phyloP scores from a whole-genome alignment of 2,888 invertebrate species.

The Pollenia labialis region DNA sequence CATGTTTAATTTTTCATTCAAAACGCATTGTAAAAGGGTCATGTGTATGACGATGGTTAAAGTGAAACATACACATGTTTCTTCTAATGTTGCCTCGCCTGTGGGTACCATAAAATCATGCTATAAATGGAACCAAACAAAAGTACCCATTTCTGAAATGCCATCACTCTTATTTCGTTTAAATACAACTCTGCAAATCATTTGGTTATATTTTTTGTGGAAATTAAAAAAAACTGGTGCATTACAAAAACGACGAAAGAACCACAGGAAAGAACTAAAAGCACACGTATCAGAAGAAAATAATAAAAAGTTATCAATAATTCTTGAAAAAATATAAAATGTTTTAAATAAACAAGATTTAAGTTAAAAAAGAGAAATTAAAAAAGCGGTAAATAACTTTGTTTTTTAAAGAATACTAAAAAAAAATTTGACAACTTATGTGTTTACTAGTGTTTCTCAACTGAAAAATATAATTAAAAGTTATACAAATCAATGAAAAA shows the following conservation, averaged over 20 bases:
- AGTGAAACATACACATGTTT: no score
- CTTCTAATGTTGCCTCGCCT: no score
- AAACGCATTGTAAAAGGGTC: no score
- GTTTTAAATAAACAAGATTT: constrained; percentile 20
- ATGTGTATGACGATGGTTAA: no score
- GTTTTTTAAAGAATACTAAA: neutral
- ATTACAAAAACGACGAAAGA: constrained; percentile 55
- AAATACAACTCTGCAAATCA: constrained; percentile 28
- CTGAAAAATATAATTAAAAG: neutral
- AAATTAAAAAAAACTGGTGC: constrained; percentile 23
- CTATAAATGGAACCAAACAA: no score
- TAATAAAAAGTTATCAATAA: constrained; percentile 9
- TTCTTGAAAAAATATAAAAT: constrained; percentile 11
- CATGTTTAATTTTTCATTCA: no score
- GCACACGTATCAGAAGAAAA: constrained; percentile 25
- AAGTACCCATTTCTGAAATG: neutral
- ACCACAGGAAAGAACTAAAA: neutral
- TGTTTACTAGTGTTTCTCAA: no score
- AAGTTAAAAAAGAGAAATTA: constrained; percentile 3
- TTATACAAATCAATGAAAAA: neutral
- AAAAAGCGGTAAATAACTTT: constrained; percentile 27
- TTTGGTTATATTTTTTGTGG: constrained; percentile 2
- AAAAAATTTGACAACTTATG: no score
- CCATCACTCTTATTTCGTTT: constrained; percentile 6
- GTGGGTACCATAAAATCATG: no score